Percentiles rank a stretch among this genome's conserved stretches.
Conservation (phyloP, 2,888 invertebrate species). For the Himalopsyche kuldschensis region DNA sequence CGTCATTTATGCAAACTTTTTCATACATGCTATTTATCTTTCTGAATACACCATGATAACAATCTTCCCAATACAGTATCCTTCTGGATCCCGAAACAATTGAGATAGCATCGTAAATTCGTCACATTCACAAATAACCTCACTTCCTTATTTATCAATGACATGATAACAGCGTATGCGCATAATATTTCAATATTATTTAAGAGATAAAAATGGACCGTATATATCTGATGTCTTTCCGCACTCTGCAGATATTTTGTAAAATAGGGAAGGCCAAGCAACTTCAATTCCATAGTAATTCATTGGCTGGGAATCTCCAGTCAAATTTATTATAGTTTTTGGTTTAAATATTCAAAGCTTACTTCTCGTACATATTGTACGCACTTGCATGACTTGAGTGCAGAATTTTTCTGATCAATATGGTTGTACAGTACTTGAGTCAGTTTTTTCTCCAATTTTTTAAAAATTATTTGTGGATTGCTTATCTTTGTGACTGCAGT, state of each 20-base stretch:
- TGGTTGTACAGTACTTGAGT: no score
- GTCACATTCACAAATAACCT: not conserved
- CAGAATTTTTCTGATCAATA: no score
- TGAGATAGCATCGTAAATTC: not conserved
- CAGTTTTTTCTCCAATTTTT: no score
- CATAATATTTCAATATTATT: not conserved
- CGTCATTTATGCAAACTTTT: not conserved
- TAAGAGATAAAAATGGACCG: not conserved
- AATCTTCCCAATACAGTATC: not conserved
- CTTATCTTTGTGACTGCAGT: no score
- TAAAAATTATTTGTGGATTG: no score
- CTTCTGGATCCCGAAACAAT: not conserved
- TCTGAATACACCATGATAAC: not conserved
- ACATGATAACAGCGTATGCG: not conserved
- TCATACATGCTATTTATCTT: not conserved
- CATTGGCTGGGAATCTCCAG: no score
- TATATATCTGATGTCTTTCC: not conserved
- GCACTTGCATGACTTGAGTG: no score
- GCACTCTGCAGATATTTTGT: not conserved
- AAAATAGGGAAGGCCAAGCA: no score
- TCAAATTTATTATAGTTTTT: no score
- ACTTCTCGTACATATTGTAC: no score
- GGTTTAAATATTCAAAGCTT: no score
- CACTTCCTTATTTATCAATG: not conserved
- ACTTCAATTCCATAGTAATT: no score